These are phyloP conservation scores for Microcebus ravelobensis DNA, from an alignment of 2,113 vertebrate species.

Conservation along the genomic window DNA sequence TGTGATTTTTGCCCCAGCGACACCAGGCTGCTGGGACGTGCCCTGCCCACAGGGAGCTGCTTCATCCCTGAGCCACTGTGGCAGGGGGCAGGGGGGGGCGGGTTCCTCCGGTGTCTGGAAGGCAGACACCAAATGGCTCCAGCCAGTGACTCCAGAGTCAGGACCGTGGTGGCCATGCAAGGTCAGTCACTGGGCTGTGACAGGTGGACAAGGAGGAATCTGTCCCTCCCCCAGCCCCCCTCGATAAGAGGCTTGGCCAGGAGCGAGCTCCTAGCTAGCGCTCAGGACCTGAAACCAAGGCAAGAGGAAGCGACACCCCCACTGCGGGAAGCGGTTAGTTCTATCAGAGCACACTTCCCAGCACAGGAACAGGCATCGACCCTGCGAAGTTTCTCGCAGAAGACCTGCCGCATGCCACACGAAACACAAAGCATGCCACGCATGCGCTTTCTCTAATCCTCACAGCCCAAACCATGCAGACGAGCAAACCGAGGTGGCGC, in stretches of 20 bases:
- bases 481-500: not conserved
- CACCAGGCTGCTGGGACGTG: not conserved
- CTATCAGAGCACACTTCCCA: not conserved
- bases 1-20: not conserved
- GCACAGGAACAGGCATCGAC: not conserved
- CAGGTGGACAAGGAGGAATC: not conserved
- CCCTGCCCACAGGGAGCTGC: accelerated
- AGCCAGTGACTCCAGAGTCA: not conserved
- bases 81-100: too few species aligned
- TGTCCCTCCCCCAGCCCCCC: too few species aligned
- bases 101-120: not conserved
- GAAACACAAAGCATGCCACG: accelerated
- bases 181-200: not conserved
- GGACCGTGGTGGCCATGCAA: not conserved
- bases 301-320: not conserved
- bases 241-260: not conserved
- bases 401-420: not conserved
- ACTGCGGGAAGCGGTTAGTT: not conserved
- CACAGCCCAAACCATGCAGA: not conserved
- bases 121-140: not conserved
- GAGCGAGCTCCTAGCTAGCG: not conserved
- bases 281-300: not conserved
- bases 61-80: not conserved
- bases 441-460: accelerated
- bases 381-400: not conserved